Conservation (phyloP, 2,888 invertebrate species). For the Pyrrhosoma nymphula region DNA sequence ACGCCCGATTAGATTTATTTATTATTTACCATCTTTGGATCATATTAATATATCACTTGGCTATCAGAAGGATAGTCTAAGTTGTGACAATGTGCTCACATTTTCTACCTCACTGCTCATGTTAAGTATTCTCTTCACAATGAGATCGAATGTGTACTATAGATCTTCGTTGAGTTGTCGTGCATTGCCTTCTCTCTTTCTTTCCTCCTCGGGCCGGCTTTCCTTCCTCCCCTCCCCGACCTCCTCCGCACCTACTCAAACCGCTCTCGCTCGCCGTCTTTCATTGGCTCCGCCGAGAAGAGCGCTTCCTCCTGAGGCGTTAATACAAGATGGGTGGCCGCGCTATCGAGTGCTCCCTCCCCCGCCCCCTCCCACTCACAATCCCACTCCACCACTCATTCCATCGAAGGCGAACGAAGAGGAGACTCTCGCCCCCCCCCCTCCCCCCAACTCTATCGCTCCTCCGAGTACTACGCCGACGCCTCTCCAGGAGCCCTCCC, state of each 20-base stretch:
- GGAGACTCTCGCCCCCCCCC: background rate
- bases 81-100: no score
- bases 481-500: background rate
- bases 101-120: background rate
- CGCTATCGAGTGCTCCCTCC: background rate
- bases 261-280: background rate
- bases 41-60: no score
- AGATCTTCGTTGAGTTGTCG: background rate
- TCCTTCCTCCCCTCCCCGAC: background rate
- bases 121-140: background rate
- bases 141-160: background rate
- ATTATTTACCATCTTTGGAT: no score
- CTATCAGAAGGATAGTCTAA: no score
- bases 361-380: background rate
- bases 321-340: constrained; percentile 53
- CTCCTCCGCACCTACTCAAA: background rate
- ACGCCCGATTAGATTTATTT: no score
- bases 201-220: background rate
- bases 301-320: constrained; percentile 6
- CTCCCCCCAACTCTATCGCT: background rate
- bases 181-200: background rate
- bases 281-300: constrained; percentile 31
- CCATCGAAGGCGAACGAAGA: background rate
- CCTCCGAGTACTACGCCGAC: background rate
- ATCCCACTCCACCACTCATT: background rate